Conservation (phyloP, 1,140 invertebrate genomes). For the Hypothenemus hampei region DNA sequence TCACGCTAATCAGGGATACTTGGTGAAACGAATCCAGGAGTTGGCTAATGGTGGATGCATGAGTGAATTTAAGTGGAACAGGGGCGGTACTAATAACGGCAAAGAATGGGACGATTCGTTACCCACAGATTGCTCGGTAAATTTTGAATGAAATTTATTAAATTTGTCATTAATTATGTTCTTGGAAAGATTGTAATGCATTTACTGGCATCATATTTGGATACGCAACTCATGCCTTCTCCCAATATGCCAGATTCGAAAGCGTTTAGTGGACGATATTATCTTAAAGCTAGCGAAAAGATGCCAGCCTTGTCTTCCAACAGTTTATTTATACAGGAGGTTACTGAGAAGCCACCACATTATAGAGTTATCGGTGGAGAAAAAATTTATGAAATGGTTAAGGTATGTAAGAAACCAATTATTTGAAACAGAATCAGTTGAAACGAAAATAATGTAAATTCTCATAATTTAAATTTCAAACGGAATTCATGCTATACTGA, state of each 20-base stretch:
- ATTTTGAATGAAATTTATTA: slow-evolving; percentile 31
- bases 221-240: slow-evolving; percentile 70
- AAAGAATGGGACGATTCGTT: slow-evolving; percentile 74
- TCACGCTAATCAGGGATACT: slow-evolving; percentile 76
- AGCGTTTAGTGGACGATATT: slow-evolving; percentile 61
- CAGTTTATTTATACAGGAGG: slow-evolving; percentile 53
- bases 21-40: slow-evolving; percentile 70
- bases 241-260: slow-evolving; percentile 69
- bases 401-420: slow-evolving; percentile 49
- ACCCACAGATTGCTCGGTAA: slow-evolving; percentile 74
- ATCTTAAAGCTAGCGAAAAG: slow-evolving; percentile 56
- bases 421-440: no score
- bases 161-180: neutral
- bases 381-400: slow-evolving; percentile 59
- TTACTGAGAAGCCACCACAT: slow-evolving; percentile 64
- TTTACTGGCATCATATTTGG: slow-evolving; percentile 73
- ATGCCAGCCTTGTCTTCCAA: slow-evolving; percentile 42
- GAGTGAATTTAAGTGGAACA: slow-evolving; percentile 77
- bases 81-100: slow-evolving; percentile 63
- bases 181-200: slow-evolving; percentile 72
- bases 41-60: slow-evolving; percentile 73
- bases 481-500: no score
- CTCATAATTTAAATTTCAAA: no score
- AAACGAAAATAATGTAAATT: no score
- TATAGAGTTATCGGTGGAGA: slow-evolving; percentile 62